phyloP scores from a whole-genome alignment of 2,113 vertebrate species.

The Spea bombifrons region DNA sequence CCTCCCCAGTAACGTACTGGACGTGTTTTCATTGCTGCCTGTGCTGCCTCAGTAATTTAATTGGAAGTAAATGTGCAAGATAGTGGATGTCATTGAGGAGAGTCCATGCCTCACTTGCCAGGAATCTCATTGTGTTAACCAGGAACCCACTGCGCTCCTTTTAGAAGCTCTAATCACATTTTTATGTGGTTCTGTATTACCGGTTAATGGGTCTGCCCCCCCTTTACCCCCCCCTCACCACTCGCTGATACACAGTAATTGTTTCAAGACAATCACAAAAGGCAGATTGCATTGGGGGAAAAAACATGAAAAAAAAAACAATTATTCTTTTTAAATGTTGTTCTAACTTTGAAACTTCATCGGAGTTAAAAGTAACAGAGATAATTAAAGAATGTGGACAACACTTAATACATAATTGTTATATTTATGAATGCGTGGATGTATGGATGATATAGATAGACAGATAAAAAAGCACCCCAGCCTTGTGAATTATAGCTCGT shows the following conservation, averaged over 20 bases:
- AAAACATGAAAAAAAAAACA: slow-evolving; percentile 43
- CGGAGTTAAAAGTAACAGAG: slow-evolving; percentile 9
- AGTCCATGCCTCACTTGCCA: slow-evolving; percentile 73
- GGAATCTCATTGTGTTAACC: slow-evolving; percentile 77
- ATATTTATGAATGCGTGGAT: background rate
- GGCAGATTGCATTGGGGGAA: slow-evolving; percentile 43
- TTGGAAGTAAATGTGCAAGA: slow-evolving; percentile 75
- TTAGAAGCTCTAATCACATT: slow-evolving; percentile 71
- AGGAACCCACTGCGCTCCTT: slow-evolving; percentile 72
- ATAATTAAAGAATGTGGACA: background rate
- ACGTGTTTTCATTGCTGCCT: slow-evolving; percentile 55
- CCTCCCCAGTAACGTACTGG: slow-evolving; percentile 47
- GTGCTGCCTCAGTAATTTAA: slow-evolving; percentile 77
- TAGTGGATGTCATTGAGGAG: slow-evolving; percentile 69
- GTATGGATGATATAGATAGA: background rate
- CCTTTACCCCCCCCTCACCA: slow-evolving; percentile 54
- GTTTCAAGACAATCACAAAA: slow-evolving; percentile 50
- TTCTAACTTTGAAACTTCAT: slow-evolving; percentile 47
- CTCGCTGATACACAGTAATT: slow-evolving; percentile 49
- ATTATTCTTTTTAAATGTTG: slow-evolving; percentile 49
- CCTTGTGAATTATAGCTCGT: background rate
- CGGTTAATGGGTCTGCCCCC: slow-evolving; percentile 72
- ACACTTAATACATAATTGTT: background rate
- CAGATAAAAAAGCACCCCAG: no score
- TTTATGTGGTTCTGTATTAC: slow-evolving; percentile 70